Evolutionary conservation across 1,140 invertebrate species (phyloP), one percentile per base, ranked within the genome.

Genomic region (Parapsyche elsis): DNA sequence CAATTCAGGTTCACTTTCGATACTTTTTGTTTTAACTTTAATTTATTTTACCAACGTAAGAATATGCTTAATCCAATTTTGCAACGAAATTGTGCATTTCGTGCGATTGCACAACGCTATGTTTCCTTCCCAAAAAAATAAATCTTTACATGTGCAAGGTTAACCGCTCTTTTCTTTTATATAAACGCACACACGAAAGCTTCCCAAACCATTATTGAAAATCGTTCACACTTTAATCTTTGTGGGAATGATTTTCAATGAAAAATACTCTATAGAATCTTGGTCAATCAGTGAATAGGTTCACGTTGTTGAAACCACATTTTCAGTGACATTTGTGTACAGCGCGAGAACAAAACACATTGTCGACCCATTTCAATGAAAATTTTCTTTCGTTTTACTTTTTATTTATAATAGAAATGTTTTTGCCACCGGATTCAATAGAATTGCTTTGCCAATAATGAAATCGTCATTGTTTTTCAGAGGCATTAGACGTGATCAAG

Each of bases 401-500:
- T 12, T 12, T 2, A 59, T 59, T 23, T 59, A 9, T 4, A 4
- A 59, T 67, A n/a, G 9, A 24, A 14, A 26, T 26, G 64, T 67
- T 38, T 38, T 38, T 74, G n/a, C 71, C n/a, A 44, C 71, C 16
- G 10, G 30, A 38, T 74, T 45, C 44, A 14, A n/a, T 44, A 1
- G 26, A 24, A 26, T 9, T 16, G 23, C 23, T 19, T 7, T 75
- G 45, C 23, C 46, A 26, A 76, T 53, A 59, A 57, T 49, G 24
- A 59, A 21, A 16, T 57, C 5, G 16, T 30, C 59, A 21, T 21
- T 71, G 9, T 19, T 77, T 90, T 90, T 38, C 87, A 91, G 90
- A 91, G 85, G 91, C 91, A 4, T 84, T 89, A 30, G 88, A 89
- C 76, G 88, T 89, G 67, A 89, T 89, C 45, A 89, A 89, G 45